Evolutionary conservation across 2,797 vertebrate species (phyloP).

Genomic region (Gymnothorax reevesii): DNA sequence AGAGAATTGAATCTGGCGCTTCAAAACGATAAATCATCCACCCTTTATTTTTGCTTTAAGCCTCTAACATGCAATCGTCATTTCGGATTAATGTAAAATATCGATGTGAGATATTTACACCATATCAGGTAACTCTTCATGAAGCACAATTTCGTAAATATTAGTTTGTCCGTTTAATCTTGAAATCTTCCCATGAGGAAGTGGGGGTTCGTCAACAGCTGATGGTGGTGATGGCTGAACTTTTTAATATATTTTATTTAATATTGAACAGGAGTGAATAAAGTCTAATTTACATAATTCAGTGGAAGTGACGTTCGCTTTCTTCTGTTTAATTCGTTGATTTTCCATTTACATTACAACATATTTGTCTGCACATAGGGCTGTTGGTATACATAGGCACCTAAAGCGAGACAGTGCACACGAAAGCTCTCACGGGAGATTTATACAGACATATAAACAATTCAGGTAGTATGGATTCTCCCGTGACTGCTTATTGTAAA

Average conservation of each 20-base stretch:
- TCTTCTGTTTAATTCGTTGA: conserved; percentile 45
- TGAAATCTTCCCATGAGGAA: no score
- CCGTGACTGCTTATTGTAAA: conserved; percentile 33
- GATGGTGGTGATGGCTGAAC: conserved; percentile 42
- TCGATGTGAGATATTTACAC: not conserved
- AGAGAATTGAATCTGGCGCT: not conserved
- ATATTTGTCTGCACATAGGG: conserved; percentile 65
- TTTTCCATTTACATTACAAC: conserved; percentile 42
- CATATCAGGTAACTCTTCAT: not conserved
- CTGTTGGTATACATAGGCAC: conserved; percentile 81
- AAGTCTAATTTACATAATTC: conserved; percentile 69
- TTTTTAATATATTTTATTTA: conserved; percentile 84
- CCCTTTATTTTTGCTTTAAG: not conserved
- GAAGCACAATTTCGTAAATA: not conserved
- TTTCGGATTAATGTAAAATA: not conserved
- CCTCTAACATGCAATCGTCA: not conserved
- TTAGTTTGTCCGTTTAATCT: not conserved
- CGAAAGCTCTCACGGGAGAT: conserved; percentile 36
- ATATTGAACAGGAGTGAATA: conserved; percentile 78
- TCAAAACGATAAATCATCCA: not conserved
- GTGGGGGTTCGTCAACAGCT: not conserved
- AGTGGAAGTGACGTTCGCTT: conserved; percentile 60
- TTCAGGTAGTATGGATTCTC: conserved; percentile 39
- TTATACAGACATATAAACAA: conserved; percentile 45
- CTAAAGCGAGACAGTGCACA: conserved; percentile 49